Evolutionary conservation across 2,797 vertebrate genomes (phyloP).

Genomic region (Neosilurus hyrtlii): DNA sequence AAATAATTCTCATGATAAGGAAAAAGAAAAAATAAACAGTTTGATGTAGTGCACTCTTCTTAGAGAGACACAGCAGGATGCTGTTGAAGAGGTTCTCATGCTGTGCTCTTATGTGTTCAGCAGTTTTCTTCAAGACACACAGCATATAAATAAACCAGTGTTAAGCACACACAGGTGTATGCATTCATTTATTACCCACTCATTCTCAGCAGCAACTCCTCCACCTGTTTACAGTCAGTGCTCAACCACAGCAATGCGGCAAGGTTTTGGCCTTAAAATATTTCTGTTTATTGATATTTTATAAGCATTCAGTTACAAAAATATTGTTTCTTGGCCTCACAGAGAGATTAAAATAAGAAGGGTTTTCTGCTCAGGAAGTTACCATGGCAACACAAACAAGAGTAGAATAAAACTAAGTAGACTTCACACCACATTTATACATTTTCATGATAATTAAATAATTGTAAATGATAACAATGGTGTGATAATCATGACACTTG

Average conservation of each 20-base stretch:
- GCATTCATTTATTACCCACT: neutral
- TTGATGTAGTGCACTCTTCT: neutral
- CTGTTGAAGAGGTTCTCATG: neutral
- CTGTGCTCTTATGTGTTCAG: neutral
- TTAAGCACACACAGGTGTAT: neutral
- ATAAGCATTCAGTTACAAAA: neutral
- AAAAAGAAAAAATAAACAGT: neutral
- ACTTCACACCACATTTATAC: neutral
- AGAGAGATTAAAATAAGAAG: neutral
- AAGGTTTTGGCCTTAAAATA: neutral
- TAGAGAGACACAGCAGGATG: neutral
- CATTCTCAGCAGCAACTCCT: neutral
- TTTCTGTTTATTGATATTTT: slow-evolving; percentile 3
- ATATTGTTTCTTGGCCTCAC: neutral
- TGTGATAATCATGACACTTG: neutral
- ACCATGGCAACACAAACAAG: neutral
- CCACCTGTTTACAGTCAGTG: neutral
- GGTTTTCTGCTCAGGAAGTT: neutral
- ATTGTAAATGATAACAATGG: neutral
- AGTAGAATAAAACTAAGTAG: neutral
- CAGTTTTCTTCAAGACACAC: neutral
- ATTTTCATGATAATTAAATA: neutral
- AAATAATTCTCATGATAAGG: neutral
- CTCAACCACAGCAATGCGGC: neutral
- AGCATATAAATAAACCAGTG: neutral